Conservation (phyloP, 1,140 invertebrate species). For the Pristionchus pacificus region DNA sequence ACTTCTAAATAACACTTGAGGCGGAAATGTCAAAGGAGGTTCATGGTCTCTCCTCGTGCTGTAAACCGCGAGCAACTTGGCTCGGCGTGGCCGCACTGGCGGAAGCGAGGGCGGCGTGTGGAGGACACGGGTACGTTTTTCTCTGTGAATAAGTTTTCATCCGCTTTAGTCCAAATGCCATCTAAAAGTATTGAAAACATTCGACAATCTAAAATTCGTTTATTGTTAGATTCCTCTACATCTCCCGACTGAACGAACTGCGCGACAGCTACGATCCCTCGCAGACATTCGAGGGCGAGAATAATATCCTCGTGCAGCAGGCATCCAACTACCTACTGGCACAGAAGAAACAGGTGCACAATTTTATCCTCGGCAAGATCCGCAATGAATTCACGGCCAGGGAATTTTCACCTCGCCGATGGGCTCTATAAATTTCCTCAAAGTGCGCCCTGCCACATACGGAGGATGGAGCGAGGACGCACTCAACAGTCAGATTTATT, state of each 20-base stretch:
- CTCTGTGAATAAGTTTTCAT: background rate
- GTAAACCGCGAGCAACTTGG: slow-evolving; percentile 85
- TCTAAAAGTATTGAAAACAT: background rate
- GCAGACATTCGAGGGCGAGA: slow-evolving; percentile 91
- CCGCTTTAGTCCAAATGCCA: background rate
- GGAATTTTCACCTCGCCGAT: slow-evolving; percentile 18
- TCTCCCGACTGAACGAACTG: slow-evolving; percentile 75
- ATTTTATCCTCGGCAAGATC: background rate
- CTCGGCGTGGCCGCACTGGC: slow-evolving; percentile 76
- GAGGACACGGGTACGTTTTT: slow-evolving; percentile 67
- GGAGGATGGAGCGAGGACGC: background rate
- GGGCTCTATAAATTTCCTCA: slow-evolving; percentile 24
- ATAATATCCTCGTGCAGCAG: slow-evolving; percentile 89
- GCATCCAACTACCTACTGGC: slow-evolving; percentile 79
- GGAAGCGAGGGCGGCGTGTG: slow-evolving; percentile 82
- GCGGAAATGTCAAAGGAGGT: slow-evolving; percentile 74
- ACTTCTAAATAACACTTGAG: too few relatives aligned
- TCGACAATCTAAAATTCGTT: background rate
- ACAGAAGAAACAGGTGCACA: background rate
- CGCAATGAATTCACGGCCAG: background rate
- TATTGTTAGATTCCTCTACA: slow-evolving; percentile 56
- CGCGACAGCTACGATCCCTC: slow-evolving; percentile 84
- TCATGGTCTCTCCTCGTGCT: slow-evolving; percentile 80
- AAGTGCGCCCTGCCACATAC: background rate
- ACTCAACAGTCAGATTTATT: too few relatives aligned